phyloP scores from a whole-genome alignment of 2,888 invertebrate genomes.

The Monopis laevigella region DNA sequence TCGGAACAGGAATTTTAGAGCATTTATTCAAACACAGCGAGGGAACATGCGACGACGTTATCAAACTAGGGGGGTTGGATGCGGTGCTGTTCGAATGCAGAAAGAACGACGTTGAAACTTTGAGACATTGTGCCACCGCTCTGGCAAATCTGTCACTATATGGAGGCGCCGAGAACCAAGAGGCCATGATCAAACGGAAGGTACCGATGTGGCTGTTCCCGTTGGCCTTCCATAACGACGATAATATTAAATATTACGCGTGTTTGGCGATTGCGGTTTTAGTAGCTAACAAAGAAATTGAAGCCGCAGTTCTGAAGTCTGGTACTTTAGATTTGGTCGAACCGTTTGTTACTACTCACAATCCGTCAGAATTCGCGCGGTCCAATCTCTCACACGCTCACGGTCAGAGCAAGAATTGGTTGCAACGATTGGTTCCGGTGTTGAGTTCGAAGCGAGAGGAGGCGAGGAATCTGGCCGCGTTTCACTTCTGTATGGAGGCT shows the following conservation, averaged over 20 bases:
- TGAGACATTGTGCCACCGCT: slow-evolving; percentile 96
- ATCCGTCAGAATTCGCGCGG: slow-evolving; percentile 94
- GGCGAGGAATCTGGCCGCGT: slow-evolving; percentile 95
- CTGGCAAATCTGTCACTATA: slow-evolving; percentile 96
- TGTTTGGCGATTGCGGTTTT: slow-evolving; percentile 96
- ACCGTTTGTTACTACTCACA: slow-evolving; percentile 94
- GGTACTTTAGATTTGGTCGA: slow-evolving; percentile 97
- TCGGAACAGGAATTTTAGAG: slow-evolving; percentile 91
- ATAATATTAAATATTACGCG: slow-evolving; percentile 98
- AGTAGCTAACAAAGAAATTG: slow-evolving; percentile 97
- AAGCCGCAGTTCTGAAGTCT: slow-evolving; percentile 94
- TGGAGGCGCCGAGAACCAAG: slow-evolving; percentile 96
- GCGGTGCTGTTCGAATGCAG: slow-evolving; percentile 95
- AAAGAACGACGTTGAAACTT: slow-evolving; percentile 89
- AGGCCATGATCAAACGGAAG: slow-evolving; percentile 95
- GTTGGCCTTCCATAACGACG: slow-evolving; percentile 94
- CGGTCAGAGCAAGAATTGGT: slow-evolving; percentile 96
- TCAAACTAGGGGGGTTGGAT: slow-evolving; percentile 90
- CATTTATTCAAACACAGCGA: slow-evolving; percentile 97
- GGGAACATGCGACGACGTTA: slow-evolving; percentile 93
- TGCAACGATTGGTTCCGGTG: slow-evolving; percentile 91
- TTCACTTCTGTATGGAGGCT: slow-evolving; percentile 99
- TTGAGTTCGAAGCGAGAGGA: slow-evolving; percentile 95
- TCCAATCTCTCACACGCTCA: slow-evolving; percentile 93
- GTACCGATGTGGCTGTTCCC: slow-evolving; percentile 98